Conservation (phyloP, 2,888 invertebrate species). For the Steromphala cineraria region DNA sequence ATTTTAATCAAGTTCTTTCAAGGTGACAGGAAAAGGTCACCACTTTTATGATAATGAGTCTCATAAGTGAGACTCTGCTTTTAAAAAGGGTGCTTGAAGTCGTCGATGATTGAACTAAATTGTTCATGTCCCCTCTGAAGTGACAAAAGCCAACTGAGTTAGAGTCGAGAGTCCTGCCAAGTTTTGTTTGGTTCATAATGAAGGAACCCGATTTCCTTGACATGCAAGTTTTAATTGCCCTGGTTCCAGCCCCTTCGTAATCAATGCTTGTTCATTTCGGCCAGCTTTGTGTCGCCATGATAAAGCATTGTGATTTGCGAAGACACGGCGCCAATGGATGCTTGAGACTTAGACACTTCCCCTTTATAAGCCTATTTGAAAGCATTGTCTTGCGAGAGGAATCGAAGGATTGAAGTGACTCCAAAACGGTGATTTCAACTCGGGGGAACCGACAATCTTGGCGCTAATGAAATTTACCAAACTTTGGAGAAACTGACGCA, state of each 20-base stretch:
- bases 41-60: not conserved
- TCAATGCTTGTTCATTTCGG: conserved; percentile 2
- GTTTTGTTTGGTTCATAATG: conserved; percentile 2
- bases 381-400: not conserved
- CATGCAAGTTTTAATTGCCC: conserved; percentile 8
- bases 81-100: not conserved
- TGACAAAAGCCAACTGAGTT: not conserved
- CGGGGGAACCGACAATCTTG: not conserved
- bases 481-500: not conserved
- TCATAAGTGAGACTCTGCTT: not conserved
- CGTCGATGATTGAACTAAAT: not conserved
- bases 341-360: conserved; percentile 3
- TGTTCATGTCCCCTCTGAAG: not conserved
- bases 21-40: not conserved
- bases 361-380: conserved; percentile 5
- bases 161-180: not conserved
- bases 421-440: not conserved
- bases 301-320: conserved; percentile 1
- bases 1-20: not conserved
- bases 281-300: not conserved
- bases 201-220: not conserved
- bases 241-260: not conserved
- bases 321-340: not conserved
- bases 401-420: not conserved
- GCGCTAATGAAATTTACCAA: not conserved